Evolutionary conservation across 2,888 invertebrate species (phyloP).

Genomic region (Sinotaia quadrata): DNA sequence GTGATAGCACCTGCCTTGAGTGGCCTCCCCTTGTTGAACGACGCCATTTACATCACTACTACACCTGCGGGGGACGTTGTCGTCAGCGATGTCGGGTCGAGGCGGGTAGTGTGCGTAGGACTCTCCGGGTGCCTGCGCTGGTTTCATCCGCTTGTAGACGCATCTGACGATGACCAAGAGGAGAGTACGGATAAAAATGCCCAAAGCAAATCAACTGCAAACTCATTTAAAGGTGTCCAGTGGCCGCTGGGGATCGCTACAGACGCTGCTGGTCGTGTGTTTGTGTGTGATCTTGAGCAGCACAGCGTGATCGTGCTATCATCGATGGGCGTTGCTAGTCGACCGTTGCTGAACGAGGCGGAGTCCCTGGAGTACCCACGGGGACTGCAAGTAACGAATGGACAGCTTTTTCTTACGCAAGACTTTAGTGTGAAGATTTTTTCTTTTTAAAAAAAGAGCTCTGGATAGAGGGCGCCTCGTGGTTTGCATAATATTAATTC

Average conservation of each 20-base stretch:
- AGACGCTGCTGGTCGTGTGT: conserved; percentile 2
- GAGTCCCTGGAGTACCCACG: conserved; percentile 18
- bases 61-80: conserved; percentile 9
- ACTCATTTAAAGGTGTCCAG: conserved; percentile 9
- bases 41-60: conserved; percentile 21
- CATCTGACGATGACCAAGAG: not conserved
- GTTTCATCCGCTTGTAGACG: conserved; percentile 9
- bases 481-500: no score
- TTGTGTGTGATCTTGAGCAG: conserved; percentile 23
- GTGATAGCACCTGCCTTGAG: conserved; percentile 17
- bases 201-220: not conserved
- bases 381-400: conserved; percentile 3
- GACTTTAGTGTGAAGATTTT: conserved; percentile 18
- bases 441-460: not conserved
- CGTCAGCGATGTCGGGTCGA: conserved; percentile 18
- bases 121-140: conserved; percentile 15
- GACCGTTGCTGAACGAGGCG: conserved; percentile 13
- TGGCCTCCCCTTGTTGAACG: conserved; percentile 15
- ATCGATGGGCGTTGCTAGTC: conserved; percentile 1
- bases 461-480: no score
- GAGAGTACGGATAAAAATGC: not conserved
- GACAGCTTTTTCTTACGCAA: conserved; percentile 18
- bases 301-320: conserved; percentile 24
- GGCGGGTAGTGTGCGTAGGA: conserved; percentile 15
- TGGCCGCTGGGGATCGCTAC: conserved; percentile 24